Conservation (phyloP, 2,797 vertebrate genomes). For the Taenioides sp. region DNA sequence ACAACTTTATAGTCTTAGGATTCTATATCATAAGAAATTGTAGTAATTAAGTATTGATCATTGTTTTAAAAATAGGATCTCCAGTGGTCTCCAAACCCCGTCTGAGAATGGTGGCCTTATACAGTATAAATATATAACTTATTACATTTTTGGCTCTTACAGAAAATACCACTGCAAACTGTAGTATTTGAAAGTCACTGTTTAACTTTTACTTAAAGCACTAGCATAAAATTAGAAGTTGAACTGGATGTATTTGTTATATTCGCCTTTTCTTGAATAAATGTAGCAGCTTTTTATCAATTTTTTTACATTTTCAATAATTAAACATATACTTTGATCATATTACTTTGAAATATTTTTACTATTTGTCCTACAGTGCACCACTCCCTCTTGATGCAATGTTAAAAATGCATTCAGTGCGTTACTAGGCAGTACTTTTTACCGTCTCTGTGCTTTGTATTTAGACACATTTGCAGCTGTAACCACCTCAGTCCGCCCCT, state of each 20-base stretch:
- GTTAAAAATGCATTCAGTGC: not conserved
- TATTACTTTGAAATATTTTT: not conserved
- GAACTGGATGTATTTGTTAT: not conserved
- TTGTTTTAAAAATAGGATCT: too few relatives aligned
- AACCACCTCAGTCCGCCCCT: constrained; percentile 1
- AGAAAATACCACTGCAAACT: not conserved
- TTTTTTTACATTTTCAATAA: not conserved
- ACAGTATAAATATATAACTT: too few relatives aligned
- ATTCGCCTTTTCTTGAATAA: not conserved
- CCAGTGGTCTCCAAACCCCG: too few relatives aligned
- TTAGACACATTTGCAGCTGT: constrained; percentile 11
- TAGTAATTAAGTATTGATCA: too few relatives aligned
- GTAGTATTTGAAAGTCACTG: too few relatives aligned
- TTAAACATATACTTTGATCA: not conserved
- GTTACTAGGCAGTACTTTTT: not conserved
- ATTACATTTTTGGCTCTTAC: not conserved
- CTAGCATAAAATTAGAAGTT: not conserved
- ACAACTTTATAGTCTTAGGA: too few relatives aligned
- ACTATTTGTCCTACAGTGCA: not conserved
- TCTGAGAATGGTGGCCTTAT: too few relatives aligned
- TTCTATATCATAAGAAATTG: too few relatives aligned
- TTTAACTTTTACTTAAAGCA: too few relatives aligned
- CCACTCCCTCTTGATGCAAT: not conserved
- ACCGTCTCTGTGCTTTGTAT: not conserved
- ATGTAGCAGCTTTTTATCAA: not conserved